Evolutionary conservation across 1,140 invertebrate genomes (phyloP).

Genomic region (Drosophila sucinea): DNA sequence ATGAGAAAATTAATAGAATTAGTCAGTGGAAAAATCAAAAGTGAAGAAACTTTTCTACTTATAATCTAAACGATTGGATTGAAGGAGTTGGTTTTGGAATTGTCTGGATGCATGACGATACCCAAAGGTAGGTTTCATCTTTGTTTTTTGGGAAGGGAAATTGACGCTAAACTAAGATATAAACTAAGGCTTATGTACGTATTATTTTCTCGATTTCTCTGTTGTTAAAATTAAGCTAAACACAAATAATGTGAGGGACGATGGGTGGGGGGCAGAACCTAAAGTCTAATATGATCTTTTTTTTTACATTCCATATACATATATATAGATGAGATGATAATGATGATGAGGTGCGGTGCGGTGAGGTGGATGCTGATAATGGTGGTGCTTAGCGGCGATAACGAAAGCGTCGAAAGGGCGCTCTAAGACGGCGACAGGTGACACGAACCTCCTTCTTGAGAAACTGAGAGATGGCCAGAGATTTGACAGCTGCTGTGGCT

Average conservation of each 20-base stretch:
- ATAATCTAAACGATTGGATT: slow-evolving; percentile 28
- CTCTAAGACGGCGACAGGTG: slow-evolving; percentile 74
- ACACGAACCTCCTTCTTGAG: slow-evolving; percentile 81
- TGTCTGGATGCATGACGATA: slow-evolving; percentile 38
- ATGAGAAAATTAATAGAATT: slow-evolving; percentile 18
- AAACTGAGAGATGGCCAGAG: slow-evolving; percentile 77
- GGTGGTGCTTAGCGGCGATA: slow-evolving; percentile 73
- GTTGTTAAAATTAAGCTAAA: slow-evolving; percentile 3
- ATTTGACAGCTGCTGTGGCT: slow-evolving; percentile 75
- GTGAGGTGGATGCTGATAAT: slow-evolving; percentile 29
- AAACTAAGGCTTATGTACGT: slow-evolving; percentile 71
- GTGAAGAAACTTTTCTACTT: slow-evolving; percentile 49
- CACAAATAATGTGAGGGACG: slow-evolving; percentile 29
- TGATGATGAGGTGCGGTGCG: slow-evolving; percentile 22
- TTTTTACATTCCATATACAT: slow-evolving; percentile 18
- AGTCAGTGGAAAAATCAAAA: slow-evolving; percentile 39
- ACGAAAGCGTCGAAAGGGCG: slow-evolving; percentile 77
- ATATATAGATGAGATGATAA: not conserved
- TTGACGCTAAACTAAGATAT: slow-evolving; percentile 71
- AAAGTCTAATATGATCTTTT: slow-evolving; percentile 13
- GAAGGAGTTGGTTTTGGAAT: slow-evolving; percentile 7
- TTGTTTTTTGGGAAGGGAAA: slow-evolving; percentile 32
- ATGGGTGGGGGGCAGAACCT: not conserved
- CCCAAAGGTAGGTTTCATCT: slow-evolving; percentile 30
- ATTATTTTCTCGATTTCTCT: slow-evolving; percentile 27